Conservation (phyloP, 1,140 invertebrate species). For the Anastrepha ludens region DNA sequence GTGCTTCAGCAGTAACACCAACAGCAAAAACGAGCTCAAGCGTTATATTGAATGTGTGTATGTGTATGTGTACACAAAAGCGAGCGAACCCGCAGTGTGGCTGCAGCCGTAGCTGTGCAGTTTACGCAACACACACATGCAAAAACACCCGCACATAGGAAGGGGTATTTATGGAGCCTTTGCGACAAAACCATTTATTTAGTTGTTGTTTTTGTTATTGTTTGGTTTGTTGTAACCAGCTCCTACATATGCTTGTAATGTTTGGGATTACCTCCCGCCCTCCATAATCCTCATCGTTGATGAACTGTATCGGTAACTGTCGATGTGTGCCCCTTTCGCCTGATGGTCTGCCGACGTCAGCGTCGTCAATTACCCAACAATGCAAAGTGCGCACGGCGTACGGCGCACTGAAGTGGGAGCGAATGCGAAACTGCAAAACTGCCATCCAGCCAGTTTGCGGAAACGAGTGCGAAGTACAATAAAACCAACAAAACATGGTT, state of each 20-base stretch:
- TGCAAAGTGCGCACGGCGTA: background rate
- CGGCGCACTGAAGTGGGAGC: background rate
- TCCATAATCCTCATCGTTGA: background rate
- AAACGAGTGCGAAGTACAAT: background rate
- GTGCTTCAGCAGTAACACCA: background rate
- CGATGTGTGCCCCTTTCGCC: background rate
- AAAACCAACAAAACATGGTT: background rate
- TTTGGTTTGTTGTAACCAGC: background rate
- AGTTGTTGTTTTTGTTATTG: background rate
- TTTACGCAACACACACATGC: slow-evolving; percentile 38
- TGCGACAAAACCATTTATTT: slow-evolving; percentile 30
- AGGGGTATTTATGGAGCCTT: background rate
- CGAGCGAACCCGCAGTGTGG: background rate
- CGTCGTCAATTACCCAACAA: background rate
- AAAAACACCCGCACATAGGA: background rate
- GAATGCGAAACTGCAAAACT: background rate
- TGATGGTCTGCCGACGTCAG: background rate
- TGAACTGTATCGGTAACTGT: background rate
- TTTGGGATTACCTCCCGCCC: background rate
- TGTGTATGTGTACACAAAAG: background rate
- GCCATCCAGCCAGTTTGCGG: background rate
- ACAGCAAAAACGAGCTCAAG: background rate
- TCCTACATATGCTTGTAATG: background rate
- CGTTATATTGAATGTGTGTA: slow-evolving; percentile 6
- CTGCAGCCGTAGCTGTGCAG: background rate